Base-by-base conservation (phyloP, 2,113 vertebrate genomes). In the Brachyistius frenatus region DNA sequence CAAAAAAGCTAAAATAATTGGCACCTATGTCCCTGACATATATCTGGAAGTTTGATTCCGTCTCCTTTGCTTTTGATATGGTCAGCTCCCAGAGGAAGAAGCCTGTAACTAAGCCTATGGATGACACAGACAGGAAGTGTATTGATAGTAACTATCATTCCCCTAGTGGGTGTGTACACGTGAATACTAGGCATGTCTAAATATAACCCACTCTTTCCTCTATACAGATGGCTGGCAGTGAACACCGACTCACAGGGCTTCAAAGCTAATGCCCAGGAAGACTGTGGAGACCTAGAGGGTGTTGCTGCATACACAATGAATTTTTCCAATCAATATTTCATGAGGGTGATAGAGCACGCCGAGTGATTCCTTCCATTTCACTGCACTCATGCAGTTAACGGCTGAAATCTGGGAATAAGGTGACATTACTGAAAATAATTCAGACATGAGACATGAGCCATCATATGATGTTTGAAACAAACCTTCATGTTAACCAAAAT, bases 301-400 rank as follows among this genome's bases (percentile, higher is more conserved):
- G 72, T 72, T 58, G 66, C 39, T 82, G 70, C 50, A 79, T 71
- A 71, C 64, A 33, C 57, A 82, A 85, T 65, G 58, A 41, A 66
- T 82, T 78, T 64, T 68, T 36, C 41, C 66, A 80, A 23, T 86
- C 58, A 77, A 88, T 85, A 88, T 85, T 89, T 81, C 46, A 86
- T 84, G 32, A 80, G 44, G 55, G 37, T 7, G 30, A 79, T 75
- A 57, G 46, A 72, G 50, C 35, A 23, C 50, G 57, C 31, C 35
- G 65, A 76, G 77, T 78, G 57, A 73, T 73, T 81, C 70, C 50
- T 69, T 80, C 49, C 64, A 63, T 72, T 78, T 46, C 44, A 44
- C 41, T 9, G 7, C 41, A 44, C 41, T 44, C 41, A 44, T 10
- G 2, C 2, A 9, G 6, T 44, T 44, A 44, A 11, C 8, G 2